phyloP scores from a whole-genome alignment of 92 coral and sea anemone genomes.

The Epizoanthus fatuus region DNA sequence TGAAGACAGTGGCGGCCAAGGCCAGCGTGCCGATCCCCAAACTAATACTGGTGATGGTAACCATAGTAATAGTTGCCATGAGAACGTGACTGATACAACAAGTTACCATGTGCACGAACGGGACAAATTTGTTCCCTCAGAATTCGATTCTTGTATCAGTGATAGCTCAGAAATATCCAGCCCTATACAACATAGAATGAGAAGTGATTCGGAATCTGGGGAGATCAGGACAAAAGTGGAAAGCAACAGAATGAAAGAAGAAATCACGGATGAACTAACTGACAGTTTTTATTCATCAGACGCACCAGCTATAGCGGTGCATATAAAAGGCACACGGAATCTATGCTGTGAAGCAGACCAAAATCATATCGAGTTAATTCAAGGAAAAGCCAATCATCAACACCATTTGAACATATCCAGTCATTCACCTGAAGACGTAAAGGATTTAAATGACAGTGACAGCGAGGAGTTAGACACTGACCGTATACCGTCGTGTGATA shows the following conservation, averaged over 20 bases:
- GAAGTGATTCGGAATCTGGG: background rate
- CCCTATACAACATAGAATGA: background rate
- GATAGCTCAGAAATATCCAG: background rate
- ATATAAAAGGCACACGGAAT: background rate
- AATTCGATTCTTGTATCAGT: background rate
- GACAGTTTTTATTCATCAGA: background rate
- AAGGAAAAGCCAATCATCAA: background rate
- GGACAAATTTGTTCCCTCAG: background rate
- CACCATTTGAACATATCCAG: background rate
- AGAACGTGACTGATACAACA: too few relatives aligned
- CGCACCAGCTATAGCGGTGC: background rate
- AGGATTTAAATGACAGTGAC: slow-evolving; percentile 28
- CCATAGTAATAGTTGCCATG: background rate
- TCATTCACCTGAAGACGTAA: background rate
- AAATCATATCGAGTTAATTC: background rate
- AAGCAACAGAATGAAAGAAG: background rate
- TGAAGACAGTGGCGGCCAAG: background rate
- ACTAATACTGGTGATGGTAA: slow-evolving; percentile 26
- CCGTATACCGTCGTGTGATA: slow-evolving; percentile 78
- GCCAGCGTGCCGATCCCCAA: background rate
- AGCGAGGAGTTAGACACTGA: slow-evolving; percentile 67
- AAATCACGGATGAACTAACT: background rate
- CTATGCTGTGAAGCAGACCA: background rate
- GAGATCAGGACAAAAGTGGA: background rate
- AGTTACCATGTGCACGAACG: background rate